phyloP scores from a whole-genome alignment of 1,140 invertebrate genomes.

The Chironomus tepperi region DNA sequence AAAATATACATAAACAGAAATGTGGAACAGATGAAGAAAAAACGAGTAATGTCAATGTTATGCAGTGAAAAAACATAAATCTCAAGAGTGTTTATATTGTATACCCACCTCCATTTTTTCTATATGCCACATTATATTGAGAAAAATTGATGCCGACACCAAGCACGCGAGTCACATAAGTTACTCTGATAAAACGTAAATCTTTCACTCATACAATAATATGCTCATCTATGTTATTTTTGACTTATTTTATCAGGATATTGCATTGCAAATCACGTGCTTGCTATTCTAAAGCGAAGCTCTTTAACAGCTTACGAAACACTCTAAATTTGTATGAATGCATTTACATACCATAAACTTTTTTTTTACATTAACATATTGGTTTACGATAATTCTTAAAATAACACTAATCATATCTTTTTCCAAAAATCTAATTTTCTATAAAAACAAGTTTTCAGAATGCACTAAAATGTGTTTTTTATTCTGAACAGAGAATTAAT shows the following conservation, averaged over 20 bases:
- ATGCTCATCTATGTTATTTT: neutral
- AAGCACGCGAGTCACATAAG: neutral
- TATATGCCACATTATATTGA: neutral
- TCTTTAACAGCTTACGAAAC: neutral
- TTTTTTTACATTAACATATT: no score
- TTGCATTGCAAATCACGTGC: constrained; percentile 11
- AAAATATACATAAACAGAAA: neutral
- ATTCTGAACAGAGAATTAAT: no score
- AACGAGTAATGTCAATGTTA: neutral
- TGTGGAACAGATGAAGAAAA: neutral
- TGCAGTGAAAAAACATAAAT: neutral
- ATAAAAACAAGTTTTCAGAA: no score
- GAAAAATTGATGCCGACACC: neutral
- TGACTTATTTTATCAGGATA: neutral
- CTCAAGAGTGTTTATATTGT: constrained; percentile 8
- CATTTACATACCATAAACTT: no score
- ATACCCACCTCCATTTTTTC: neutral
- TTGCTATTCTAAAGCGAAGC: neutral
- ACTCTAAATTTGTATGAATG: no score
- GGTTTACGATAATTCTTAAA: no score
- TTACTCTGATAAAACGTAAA: no score
- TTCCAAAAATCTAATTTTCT: no score
- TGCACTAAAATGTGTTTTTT: no score
- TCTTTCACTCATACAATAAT: neutral
- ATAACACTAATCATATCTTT: no score